Evolutionary conservation across 2,888 invertebrate genomes (phyloP).

Genomic region (Pyrocoelia pectoralis): DNA sequence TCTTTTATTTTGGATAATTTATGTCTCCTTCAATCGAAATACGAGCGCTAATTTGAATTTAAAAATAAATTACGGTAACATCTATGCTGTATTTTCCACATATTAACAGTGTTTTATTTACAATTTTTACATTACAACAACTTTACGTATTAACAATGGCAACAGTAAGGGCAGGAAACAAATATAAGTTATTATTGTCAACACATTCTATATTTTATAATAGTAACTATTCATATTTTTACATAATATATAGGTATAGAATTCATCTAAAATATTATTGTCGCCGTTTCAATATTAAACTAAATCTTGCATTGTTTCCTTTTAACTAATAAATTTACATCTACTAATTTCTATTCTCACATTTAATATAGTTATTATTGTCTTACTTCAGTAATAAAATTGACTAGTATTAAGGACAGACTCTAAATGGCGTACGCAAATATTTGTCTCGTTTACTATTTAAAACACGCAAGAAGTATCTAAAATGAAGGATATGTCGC

Average conservation of each 20-base stretch:
- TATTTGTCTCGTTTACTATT: not conserved
- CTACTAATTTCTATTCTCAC: slow-evolving; percentile 26
- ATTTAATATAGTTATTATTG: slow-evolving; percentile 34
- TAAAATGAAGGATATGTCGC: slow-evolving; percentile 26
- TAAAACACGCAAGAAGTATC: not conserved
- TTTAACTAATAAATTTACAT: slow-evolving; percentile 23
- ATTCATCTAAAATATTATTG: slow-evolving; percentile 13
- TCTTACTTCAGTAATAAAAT: slow-evolving; percentile 39
- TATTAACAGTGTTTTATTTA: slow-evolving; percentile 34
- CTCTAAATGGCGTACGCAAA: slow-evolving; percentile 39
- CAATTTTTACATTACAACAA: slow-evolving; percentile 32
- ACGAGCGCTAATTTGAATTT: too few species aligned
- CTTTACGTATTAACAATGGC: slow-evolving; percentile 30
- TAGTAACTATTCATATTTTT: not conserved
- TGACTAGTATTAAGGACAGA: slow-evolving; percentile 43
- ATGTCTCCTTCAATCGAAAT: too few species aligned
- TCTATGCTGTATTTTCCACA: slow-evolving; percentile 38
- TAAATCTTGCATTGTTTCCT: slow-evolving; percentile 2
- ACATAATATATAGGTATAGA: not conserved
- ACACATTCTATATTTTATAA: slow-evolving; percentile 11
- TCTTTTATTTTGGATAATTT: too few species aligned
- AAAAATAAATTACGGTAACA: too few species aligned
- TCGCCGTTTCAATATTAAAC: slow-evolving; percentile 7
- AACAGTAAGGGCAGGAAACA: slow-evolving; percentile 27
- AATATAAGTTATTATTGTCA: slow-evolving; percentile 18